Evolutionary conservation across 2,888 invertebrate genomes (phyloP), one percentile per base, ranked within the genome.

Genomic region (Marasmarcha lunaedactyla): DNA sequence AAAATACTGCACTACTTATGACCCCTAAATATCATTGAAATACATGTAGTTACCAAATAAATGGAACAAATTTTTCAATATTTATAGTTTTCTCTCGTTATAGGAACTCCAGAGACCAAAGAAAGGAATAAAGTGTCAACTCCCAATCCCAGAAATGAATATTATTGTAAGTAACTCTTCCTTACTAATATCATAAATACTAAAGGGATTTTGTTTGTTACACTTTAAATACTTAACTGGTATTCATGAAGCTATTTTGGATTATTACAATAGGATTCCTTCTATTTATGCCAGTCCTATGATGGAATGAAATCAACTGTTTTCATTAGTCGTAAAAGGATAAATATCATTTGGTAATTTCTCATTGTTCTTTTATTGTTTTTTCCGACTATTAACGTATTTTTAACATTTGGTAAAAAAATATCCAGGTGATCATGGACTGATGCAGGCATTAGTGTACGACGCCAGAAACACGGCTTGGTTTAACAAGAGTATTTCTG

Each of bases 381-480:
- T n/a, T n/a, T n/a, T n/a, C n/a, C n/a, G n/a, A n/a, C n/a, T n/a
- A n/a, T n/a, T n/a, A n/a, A n/a, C n/a, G n/a, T n/a, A n/a, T n/a
- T n/a, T n/a, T n/a, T n/a, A n/a, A n/a, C n/a, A n/a, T n/a, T n/a
- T n/a, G n/a, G n/a, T n/a, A n/a, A n/a, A n/a, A n/a, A n/a, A n/a
- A n/a, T n/a, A n/a, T 36, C 2, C 64, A 92, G 94, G 94, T 71
- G 95, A 96, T 63, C 89, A 94, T 48, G 91, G 92, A 52, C 81
- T 96, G 39, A 89, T 96, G 70, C 90, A 91, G 60, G 91, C 93
- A 38, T 76, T 96, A 37, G 91, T 95, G 1, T 94, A 91, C 59
- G 96, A 96, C 67, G 95, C 95, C 6, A 89, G 92, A 60, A 91
- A 92, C 48, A 95, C 96, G 1, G 88, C 90, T 49, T 93, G 93